A percentile compares a stretch with the other conserved stretches of the same genome.
Evolutionary conservation across 2,113 vertebrate species (phyloP).

Genomic region (Trochalopteron elliotii): DNA sequence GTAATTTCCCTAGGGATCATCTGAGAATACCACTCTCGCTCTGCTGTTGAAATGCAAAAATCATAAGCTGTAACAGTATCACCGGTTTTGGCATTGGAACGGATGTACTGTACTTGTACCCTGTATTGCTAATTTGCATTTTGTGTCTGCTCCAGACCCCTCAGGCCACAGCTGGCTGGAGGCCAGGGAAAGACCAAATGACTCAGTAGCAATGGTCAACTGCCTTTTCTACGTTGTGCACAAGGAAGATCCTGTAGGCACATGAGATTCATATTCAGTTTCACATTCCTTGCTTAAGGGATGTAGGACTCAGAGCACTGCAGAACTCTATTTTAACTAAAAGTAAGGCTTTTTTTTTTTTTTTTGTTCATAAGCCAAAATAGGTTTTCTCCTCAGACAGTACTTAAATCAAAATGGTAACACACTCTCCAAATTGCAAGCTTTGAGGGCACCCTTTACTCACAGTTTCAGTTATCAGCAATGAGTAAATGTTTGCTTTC

Average conservation of each 20-base stretch:
- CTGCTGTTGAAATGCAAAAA: not conserved
- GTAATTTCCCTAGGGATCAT: not conserved
- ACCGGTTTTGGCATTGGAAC: not conserved
- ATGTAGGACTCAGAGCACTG: not conserved
- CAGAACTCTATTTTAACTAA: not conserved
- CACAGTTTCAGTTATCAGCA: not conserved
- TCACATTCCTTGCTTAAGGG: not conserved
- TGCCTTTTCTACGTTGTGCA: not conserved
- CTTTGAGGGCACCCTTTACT: not conserved
- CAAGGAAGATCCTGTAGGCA: not conserved
- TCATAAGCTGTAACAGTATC: not conserved
- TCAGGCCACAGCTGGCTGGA: not conserved
- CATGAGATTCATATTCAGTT: not conserved
- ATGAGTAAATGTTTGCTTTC: not conserved
- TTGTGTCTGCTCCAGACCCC: not conserved
- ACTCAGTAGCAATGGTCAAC: not conserved
- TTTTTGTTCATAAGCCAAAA: not conserved
- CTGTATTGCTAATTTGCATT: not conserved
- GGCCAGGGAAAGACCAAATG: not conserved
- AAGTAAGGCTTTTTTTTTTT: not conserved
- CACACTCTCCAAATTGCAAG: not conserved
- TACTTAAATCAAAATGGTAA: not conserved
- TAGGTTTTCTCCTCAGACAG: not conserved
- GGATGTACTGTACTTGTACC: not conserved
- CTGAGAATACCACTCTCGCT: not conserved